Evolutionary conservation across 1,140 invertebrate species (phyloP), one percentile per base, ranked within the genome.

Genomic region (silkworm (Bombyx mori)): DNA sequence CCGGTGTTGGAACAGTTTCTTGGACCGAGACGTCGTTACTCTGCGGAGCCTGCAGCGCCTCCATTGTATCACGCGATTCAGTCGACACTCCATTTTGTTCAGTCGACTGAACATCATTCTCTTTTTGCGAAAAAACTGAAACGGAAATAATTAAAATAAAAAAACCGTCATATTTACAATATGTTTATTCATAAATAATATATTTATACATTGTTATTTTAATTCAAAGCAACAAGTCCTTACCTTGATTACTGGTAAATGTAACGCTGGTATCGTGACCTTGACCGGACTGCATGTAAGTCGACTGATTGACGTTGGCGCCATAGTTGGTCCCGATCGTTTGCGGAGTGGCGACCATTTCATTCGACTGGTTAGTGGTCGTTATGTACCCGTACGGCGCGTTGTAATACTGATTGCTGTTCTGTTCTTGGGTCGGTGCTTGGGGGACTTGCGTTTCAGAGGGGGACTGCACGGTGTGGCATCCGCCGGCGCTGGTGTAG

Each of bases 381-480:
- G 75, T 86, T 61, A 89, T 87, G 52, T 89, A 84, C 10, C 88
- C 89, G 60, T 91, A 90, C 1, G 86, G 89, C 3, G 74, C 58
- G 8, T 88, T 89, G 56, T 91, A 91, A 67, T 91, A 90, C 4
- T 74, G 70, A 51, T 82, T 75, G 46, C 66, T 61, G 52, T 69
- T 69, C 26, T 68, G 51, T 70, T 69, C 22, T 62, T 71, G 68
- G 51, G 66, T 18, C 9, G 57, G 58, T 4, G 61, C 42, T 49
- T 66, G 69, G 57, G 70, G 73, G 55, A 76, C 69, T 71, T 77
- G 69, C 67, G 59, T 79, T 47, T 88, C 88, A 1, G 90, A 90
- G 44, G 85, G 89, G 0, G 90, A 90, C 22, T 91, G 90, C 26
- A 86, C 75, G 0, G 89, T 88, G 49, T 83, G 73, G 45, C 68